These are phyloP conservation scores for Busseola fusca DNA, from an alignment of 2,888 invertebrate genomes.

Conservation along the genomic window DNA sequence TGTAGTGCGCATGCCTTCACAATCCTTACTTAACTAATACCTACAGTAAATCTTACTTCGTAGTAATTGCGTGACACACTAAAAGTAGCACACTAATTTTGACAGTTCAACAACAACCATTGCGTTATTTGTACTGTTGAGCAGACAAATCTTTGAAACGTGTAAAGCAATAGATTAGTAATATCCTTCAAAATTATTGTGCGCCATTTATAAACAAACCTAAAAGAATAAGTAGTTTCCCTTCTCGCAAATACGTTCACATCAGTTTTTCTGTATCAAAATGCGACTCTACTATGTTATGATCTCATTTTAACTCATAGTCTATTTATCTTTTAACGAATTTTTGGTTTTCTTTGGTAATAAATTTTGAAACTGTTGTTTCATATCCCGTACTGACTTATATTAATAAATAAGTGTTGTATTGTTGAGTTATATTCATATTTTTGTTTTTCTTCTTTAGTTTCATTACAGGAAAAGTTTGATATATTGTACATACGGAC, in stretches of 20 bases:
- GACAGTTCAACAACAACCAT: background rate
- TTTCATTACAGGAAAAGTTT: background rate
- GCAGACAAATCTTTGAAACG: background rate
- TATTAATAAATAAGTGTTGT: constrained; percentile 19
- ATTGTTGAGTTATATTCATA: constrained; percentile 10
- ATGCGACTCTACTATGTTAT: constrained; percentile 42
- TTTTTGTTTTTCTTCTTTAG: background rate
- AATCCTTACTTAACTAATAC: background rate
- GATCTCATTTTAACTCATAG: constrained; percentile 59
- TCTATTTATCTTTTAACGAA: constrained; percentile 27
- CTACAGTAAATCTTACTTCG: background rate
- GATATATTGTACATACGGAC: background rate
- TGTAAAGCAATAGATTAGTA: background rate
- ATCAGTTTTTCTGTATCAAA: background rate
- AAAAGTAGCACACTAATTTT: background rate
- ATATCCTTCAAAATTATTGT: background rate
- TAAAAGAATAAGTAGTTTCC: background rate
- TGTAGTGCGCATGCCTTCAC: background rate
- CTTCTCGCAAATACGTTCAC: background rate
- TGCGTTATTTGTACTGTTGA: background rate
- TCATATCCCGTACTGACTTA: constrained; percentile 18
- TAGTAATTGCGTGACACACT: no score
- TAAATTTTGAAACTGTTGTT: constrained; percentile 21
- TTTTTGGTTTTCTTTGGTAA: constrained; percentile 11
- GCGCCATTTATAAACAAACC: background rate